A percentile compares a stretch with the other conserved stretches of the same genome.
Conservation (phyloP, 2,113 vertebrate genomes). For the Tichodroma muraria region DNA sequence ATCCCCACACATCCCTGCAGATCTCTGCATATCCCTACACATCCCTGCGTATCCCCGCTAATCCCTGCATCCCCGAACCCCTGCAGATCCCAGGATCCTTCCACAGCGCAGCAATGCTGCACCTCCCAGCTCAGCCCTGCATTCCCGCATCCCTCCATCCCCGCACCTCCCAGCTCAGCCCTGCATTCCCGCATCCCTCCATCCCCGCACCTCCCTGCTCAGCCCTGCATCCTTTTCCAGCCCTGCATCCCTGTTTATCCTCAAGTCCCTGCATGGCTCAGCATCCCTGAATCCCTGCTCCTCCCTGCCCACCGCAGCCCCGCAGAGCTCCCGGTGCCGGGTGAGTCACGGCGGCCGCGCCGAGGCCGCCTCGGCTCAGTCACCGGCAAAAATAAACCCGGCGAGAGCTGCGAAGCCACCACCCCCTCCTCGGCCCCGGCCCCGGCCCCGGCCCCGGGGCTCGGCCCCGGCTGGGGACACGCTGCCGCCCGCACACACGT, state of each 20-base stretch:
- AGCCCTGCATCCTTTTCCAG: background rate
- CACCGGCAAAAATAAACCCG: background rate
- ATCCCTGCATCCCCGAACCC: background rate
- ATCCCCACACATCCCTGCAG: background rate
- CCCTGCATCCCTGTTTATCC: too few species aligned
- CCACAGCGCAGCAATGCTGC: too few species aligned
- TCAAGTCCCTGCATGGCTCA: too few species aligned
- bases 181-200: too few species aligned
- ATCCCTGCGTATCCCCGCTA: background rate
- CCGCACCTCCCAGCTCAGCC: background rate
- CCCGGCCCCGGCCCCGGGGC: background rate
- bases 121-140: background rate
- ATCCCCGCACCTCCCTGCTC: too few species aligned
- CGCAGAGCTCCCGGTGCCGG: background rate
- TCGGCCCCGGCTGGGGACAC: too few species aligned
- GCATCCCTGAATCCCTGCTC: background rate
- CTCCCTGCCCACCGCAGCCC: background rate
- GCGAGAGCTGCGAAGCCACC: background rate
- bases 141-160: too few species aligned
- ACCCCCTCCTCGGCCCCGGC: background rate
- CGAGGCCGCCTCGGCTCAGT: background rate
- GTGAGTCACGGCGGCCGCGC: background rate
- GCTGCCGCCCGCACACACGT: too few species aligned
- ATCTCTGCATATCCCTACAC: background rate
- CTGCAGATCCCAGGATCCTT: too few species aligned